Base-by-base conservation (phyloP, 2,888 invertebrate species). In the Metacarcinus magister region DNA sequence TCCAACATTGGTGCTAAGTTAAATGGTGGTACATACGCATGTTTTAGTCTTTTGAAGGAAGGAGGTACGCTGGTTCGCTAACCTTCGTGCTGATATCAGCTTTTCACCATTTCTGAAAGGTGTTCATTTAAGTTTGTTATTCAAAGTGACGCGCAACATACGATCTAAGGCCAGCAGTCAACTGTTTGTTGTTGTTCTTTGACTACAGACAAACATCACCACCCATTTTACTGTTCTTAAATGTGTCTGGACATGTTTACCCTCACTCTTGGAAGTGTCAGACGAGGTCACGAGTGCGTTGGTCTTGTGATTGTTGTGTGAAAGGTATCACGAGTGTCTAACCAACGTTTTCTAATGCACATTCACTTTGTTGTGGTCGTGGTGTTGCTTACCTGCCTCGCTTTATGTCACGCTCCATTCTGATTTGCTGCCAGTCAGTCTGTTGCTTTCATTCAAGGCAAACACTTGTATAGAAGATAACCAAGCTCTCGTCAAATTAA, bases 1-100 rank as follows among this genome's bases (percentile, higher is more conserved):
- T 10, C 92, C 92, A 46, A 28, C n/a, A 48, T 16, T 92, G 54
- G 28, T 92, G 54, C 92, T 92, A 92, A 92, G 13, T 92, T 92
- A 92, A 92, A 48, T 54, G 60, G 28, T 28, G 28, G 32, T 2
- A 28, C 8, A 10, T 92, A 54, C 46, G n/a, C 23, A 46, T 92
- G 92, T 90, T 23, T 39, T 90, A 43, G 39, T 44, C 43, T 7
- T 32, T 19, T 4, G 23, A 19, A 44, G 39, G 39, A 5, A 10
- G 39, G 16, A n/a, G 39, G 39, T 23, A 19, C 2, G 3, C 60
- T 60, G 1, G 23, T 4, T 16, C 60, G 60, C 23, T 8, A 16
- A 2, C 2, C 23, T 60, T 60, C 60, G 60, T 60, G 54, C 13
- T 10, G 60, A 60, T 16, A 19, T 60, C 19, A 7, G 60, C 16